Evolutionary conservation across 1,140 invertebrate species (phyloP).

Genomic region (Magallana ariakensis): DNA sequence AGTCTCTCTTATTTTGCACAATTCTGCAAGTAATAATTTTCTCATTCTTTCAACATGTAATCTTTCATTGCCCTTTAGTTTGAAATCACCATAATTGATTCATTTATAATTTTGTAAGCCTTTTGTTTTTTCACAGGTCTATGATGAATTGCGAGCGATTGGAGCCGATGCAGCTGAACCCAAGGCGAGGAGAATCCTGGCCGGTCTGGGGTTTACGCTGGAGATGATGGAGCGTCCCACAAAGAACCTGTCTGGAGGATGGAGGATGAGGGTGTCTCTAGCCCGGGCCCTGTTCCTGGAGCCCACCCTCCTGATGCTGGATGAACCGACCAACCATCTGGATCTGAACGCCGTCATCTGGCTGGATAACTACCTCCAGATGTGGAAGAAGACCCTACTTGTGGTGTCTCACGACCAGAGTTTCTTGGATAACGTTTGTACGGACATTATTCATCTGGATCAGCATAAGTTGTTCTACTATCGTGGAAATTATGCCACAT

Average conservation of each 20-base stretch:
- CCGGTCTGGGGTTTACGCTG: constrained; percentile 96
- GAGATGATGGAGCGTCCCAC: constrained; percentile 97
- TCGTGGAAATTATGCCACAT: constrained; percentile 95
- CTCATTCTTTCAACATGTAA: too few species aligned
- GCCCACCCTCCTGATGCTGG: constrained; percentile 95
- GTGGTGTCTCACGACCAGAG: constrained; percentile 99
- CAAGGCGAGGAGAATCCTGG: constrained; percentile 94
- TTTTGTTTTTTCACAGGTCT: constrained; percentile 83
- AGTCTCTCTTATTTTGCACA: too few species aligned
- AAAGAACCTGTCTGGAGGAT: constrained; percentile 98
- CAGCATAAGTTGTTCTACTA: constrained; percentile 97
- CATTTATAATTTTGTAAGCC: too few species aligned
- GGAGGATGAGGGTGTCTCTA: constrained; percentile 98
- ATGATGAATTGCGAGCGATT: constrained; percentile 96
- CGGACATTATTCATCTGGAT: constrained; percentile 98
- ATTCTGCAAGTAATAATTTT: too few species aligned
- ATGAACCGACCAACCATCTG: constrained; percentile 93
- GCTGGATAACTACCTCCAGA: constrained; percentile 98
- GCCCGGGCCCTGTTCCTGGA: constrained; percentile 89
- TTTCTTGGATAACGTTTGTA: constrained; percentile 99
- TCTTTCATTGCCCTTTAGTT: too few species aligned
- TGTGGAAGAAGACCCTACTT: constrained; percentile 98
- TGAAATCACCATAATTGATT: too few species aligned
- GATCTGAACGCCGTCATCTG: constrained; percentile 99
- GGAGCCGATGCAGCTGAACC: constrained; percentile 98